phyloP scores from a whole-genome alignment of 1,140 invertebrate genomes.

The Oreohelix idahoensis region DNA sequence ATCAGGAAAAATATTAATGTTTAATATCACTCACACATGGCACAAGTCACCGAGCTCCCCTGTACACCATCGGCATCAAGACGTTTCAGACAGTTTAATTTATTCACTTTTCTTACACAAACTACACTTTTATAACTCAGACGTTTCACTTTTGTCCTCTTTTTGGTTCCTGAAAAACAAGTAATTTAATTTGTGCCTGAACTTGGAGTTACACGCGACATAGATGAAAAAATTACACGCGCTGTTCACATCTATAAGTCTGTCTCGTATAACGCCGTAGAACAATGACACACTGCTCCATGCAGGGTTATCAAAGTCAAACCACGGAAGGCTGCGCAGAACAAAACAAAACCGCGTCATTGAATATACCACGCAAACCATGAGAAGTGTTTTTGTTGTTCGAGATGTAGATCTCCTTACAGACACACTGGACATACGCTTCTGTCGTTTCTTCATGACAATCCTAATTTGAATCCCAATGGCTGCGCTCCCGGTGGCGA shows the following conservation, averaged over 20 bases:
- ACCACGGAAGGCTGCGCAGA: not conserved
- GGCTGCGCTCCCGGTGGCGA: not conserved
- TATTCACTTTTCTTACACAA: too few species aligned
- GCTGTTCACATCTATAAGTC: not conserved
- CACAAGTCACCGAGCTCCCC: too few species aligned
- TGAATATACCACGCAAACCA: not conserved
- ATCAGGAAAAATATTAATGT: too few species aligned
- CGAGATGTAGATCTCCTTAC: not conserved
- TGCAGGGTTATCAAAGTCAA: not conserved
- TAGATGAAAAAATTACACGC: conserved; percentile 3
- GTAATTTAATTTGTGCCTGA: not conserved
- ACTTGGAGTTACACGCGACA: not conserved
- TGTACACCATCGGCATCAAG: too few species aligned
- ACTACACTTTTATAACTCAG: too few species aligned
- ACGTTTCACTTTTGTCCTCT: not conserved
- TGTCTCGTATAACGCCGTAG: not conserved
- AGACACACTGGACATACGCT: not conserved
- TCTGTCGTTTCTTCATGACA: not conserved
- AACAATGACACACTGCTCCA: not conserved
- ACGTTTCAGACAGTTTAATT: too few species aligned
- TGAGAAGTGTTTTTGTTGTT: not conserved
- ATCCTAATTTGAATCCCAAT: not conserved
- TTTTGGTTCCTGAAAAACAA: not conserved
- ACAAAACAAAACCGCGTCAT: not conserved
- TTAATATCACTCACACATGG: too few species aligned